Evolutionary conservation across 1,140 invertebrate species (phyloP).

Genomic region (Mycetomoellerius zeteki): DNA sequence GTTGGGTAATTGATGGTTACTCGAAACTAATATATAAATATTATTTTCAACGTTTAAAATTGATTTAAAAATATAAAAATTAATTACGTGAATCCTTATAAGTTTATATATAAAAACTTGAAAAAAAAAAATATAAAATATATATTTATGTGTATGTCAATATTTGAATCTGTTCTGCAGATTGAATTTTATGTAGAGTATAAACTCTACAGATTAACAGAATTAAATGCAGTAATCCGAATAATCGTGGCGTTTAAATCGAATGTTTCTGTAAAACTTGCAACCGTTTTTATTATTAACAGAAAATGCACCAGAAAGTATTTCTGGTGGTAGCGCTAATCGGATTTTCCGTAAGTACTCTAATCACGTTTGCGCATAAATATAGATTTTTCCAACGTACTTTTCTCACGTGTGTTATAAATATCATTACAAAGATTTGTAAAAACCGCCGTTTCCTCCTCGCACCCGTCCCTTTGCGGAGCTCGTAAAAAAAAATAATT

Average conservation of each 20-base stretch:
- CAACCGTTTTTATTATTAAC: slow-evolving; percentile 17
- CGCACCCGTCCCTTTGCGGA: no score
- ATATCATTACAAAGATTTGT: slow-evolving; percentile 4
- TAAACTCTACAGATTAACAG: slow-evolving; percentile 23
- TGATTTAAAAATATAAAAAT: not conserved
- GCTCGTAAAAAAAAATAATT: not conserved
- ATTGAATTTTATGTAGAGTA: not conserved
- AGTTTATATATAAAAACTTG: not conserved
- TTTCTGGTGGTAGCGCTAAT: not conserved
- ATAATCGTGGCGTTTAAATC: not conserved
- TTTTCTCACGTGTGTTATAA: not conserved
- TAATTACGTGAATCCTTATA: not conserved
- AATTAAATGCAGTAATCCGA: not conserved
- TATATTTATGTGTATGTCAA: slow-evolving; percentile 11
- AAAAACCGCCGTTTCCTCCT: not conserved
- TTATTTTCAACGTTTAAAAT: not conserved
- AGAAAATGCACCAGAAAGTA: not conserved
- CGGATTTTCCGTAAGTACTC: not conserved
- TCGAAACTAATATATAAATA: not conserved
- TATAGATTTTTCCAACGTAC: not conserved
- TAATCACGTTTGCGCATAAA: not conserved
- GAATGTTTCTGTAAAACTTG: slow-evolving; percentile 1
- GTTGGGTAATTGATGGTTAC: not conserved
- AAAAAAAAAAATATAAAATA: not conserved
- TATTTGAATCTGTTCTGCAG: not conserved